Percentiles rank a stretch among this genome's conserved stretches.
Evolutionary conservation across 2,888 invertebrate genomes (phyloP).

Genomic region (Agonopterix subpropinquella): DNA sequence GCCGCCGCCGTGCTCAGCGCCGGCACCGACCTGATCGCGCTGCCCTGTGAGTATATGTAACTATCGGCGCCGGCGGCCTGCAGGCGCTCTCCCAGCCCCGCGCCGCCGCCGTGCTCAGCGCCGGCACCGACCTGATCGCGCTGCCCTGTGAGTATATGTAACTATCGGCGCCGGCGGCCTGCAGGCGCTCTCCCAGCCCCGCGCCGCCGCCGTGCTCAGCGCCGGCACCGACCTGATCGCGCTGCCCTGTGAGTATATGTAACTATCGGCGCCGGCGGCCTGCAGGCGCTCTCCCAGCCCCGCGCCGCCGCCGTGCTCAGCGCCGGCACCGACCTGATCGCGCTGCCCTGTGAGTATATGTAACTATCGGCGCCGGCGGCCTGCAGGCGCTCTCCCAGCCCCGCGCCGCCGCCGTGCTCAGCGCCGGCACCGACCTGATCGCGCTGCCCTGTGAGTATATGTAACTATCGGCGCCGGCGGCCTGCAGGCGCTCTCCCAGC

Average conservation of each 20-base stretch:
- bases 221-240: slow-evolving; percentile 24
- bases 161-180: slow-evolving; percentile 10
- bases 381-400: too few relatives aligned
- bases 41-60: slow-evolving; percentile 16
- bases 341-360: slow-evolving; percentile 3
- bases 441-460: slow-evolving; percentile 5
- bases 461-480: slow-evolving; percentile 8
- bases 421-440: slow-evolving; percentile 23
- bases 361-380: slow-evolving; percentile 9
- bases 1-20: slow-evolving; percentile 19
- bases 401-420: slow-evolving; percentile 20
- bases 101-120: slow-evolving; percentile 19
- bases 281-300: too few relatives aligned
- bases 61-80: slow-evolving; percentile 28
- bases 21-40: slow-evolving; percentile 24
- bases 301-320: slow-evolving; percentile 20
- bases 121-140: slow-evolving; percentile 23
- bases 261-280: slow-evolving; percentile 9
- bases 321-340: slow-evolving; percentile 22
- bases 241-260: background rate
- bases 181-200: too few relatives aligned
- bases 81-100: slow-evolving; percentile 27
- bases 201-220: slow-evolving; percentile 20
- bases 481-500: too few relatives aligned
- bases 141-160: slow-evolving; percentile 17